Evolutionary conservation across 1,140 invertebrate species (phyloP).

Genomic region (Elymnias hypermnestra): DNA sequence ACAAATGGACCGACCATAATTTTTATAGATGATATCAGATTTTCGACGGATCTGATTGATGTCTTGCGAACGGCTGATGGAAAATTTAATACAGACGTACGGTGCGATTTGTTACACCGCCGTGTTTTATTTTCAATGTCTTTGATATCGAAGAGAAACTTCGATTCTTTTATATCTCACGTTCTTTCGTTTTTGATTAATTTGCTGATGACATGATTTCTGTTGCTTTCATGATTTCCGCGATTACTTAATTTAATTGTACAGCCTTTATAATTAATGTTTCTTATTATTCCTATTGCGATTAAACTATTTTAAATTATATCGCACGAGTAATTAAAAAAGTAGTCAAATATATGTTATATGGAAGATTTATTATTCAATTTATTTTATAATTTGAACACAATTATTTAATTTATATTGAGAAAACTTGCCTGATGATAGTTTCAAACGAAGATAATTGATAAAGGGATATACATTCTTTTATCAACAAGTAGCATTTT

Average conservation of each 20-base stretch:
- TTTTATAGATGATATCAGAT: constrained; percentile 38
- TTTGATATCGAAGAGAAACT: constrained; percentile 9
- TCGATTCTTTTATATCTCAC: neutral
- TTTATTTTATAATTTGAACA: too few relatives aligned
- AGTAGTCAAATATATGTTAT: too few relatives aligned
- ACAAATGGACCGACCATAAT: constrained; percentile 41
- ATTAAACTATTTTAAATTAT: too few relatives aligned
- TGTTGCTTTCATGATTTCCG: neutral
- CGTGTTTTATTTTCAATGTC: constrained; percentile 7
- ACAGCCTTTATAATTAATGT: too few relatives aligned
- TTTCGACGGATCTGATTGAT: constrained; percentile 32
- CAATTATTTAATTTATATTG: too few relatives aligned
- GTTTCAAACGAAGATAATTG: too few relatives aligned
- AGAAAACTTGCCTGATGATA: too few relatives aligned
- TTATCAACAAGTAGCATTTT: too few relatives aligned
- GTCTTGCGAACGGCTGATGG: constrained; percentile 10
- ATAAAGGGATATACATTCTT: too few relatives aligned
- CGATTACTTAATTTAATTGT: neutral
- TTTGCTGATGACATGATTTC: neutral
- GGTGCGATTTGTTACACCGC: constrained; percentile 7
- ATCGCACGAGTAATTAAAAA: too few relatives aligned
- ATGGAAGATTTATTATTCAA: too few relatives aligned
- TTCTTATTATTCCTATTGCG: too few relatives aligned
- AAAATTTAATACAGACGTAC: constrained; percentile 15
- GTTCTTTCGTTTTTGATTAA: constrained; percentile 1